A percentile compares a stretch with the other conserved stretches of the same genome.
phyloP scores from a whole-genome alignment of 2,888 invertebrate genomes.

The Phragmatobia fuliginosa region DNA sequence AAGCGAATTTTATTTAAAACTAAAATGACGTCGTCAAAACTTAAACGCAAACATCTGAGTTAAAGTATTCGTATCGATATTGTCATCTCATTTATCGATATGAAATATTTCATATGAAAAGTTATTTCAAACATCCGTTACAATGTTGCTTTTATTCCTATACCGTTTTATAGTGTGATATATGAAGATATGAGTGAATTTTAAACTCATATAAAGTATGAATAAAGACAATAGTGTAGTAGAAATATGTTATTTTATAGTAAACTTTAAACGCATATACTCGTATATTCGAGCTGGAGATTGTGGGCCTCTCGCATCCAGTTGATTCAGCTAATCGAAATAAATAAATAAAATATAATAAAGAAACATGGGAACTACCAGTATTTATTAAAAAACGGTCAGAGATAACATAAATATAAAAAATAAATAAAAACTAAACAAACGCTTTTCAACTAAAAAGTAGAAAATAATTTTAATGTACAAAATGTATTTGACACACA shows the following conservation, averaged over 20 bases:
- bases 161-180: slow-evolving; percentile 16
- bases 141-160: slow-evolving; percentile 26
- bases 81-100: slow-evolving; percentile 45
- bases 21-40: slow-evolving; percentile 31
- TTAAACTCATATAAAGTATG: slow-evolving; percentile 2
- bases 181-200: slow-evolving; percentile 6
- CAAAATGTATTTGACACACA: no score
- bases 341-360: no score
- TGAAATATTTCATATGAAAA: slow-evolving; percentile 34
- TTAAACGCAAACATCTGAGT: slow-evolving; percentile 23
- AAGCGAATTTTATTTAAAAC: neutral
- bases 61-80: slow-evolving; percentile 42
- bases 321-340: no score
- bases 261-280: neutral
- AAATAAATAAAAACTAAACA: no score
- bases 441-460: no score
- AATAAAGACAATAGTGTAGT: neutral
- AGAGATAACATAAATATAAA: no score
- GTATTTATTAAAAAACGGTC: no score
- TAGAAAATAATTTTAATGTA: no score
- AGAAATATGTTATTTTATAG: neutral
- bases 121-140: slow-evolving; percentile 19
- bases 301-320: no score
- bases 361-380: no score
- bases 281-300: no score